phyloP scores from a whole-genome alignment of 2,797 vertebrate genomes.

The Channa striata region DNA sequence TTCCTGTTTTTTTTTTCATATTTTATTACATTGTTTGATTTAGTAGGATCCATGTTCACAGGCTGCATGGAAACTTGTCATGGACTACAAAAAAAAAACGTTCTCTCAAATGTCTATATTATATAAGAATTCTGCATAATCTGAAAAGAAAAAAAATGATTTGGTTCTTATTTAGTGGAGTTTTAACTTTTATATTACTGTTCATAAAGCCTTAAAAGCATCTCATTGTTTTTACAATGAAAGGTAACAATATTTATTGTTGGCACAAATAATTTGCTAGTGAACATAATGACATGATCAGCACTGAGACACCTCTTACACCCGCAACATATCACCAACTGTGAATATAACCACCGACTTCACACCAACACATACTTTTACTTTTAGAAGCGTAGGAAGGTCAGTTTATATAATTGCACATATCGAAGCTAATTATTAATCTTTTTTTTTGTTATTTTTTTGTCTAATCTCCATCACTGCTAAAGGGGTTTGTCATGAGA shows the following conservation, averaged over 20 bases:
- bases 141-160: too few species aligned
- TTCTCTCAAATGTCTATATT: too few species aligned
- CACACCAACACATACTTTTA: constrained; percentile 20
- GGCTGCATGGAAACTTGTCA: too few species aligned
- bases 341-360: constrained; percentile 5
- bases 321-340: not conserved
- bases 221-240: not conserved
- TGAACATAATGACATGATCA: not conserved
- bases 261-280: not conserved
- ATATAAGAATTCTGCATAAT: too few species aligned
- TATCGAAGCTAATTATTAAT: constrained; percentile 55
- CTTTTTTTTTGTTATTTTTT: constrained; percentile 22
- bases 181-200: too few species aligned
- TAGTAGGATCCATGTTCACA: not conserved
- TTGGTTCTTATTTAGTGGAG: too few species aligned
- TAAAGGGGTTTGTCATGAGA: constrained; percentile 40
- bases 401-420: constrained; percentile 45
- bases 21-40: not conserved
- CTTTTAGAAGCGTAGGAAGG: constrained; percentile 17
- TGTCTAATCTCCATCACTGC: constrained; percentile 37
- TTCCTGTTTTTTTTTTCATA: too few species aligned
- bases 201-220: too few species aligned
- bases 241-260: not conserved
- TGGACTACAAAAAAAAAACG: too few species aligned
- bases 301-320: not conserved